Conservation (phyloP, 2,888 invertebrate genomes). For the Boloria euphrosyne region DNA sequence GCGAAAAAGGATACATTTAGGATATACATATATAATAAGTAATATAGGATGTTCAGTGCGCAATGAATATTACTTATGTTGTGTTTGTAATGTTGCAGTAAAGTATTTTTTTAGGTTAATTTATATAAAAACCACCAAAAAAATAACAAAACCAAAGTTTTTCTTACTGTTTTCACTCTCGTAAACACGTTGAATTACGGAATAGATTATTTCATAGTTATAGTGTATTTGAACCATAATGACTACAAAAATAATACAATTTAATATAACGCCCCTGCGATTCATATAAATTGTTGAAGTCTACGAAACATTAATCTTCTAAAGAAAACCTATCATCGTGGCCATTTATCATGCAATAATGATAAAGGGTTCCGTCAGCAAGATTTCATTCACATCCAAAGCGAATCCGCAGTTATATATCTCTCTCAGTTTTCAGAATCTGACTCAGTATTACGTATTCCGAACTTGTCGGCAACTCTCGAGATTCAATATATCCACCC, state of each 20-base stretch:
- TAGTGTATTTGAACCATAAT: no score
- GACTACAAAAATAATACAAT: not conserved
- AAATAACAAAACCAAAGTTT: no score
- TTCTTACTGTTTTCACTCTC: no score
- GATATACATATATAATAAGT: no score
- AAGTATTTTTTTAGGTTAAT: no score
- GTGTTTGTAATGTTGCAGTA: no score
- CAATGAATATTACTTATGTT: no score
- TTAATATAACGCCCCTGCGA: not conserved
- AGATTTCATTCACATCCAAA: slow-evolving; percentile 20
- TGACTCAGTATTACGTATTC: slow-evolving; percentile 31
- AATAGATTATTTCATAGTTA: no score
- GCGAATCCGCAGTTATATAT: slow-evolving; percentile 15
- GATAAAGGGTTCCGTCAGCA: slow-evolving; percentile 22
- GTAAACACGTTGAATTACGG: no score
- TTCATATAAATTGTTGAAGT: not conserved
- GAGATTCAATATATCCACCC: slow-evolving; percentile 33
- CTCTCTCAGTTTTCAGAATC: slow-evolving; percentile 15
- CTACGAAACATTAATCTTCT: slow-evolving; percentile 21
- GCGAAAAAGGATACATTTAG: no score
- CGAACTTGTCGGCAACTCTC: slow-evolving; percentile 20
- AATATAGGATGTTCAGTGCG: no score
- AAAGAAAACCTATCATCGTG: slow-evolving; percentile 13
- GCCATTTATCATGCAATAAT: slow-evolving; percentile 23
- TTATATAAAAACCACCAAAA: no score